phyloP scores from a whole-genome alignment of 1,140 invertebrate species.

The Caenorhabditis tropicalis region DNA sequence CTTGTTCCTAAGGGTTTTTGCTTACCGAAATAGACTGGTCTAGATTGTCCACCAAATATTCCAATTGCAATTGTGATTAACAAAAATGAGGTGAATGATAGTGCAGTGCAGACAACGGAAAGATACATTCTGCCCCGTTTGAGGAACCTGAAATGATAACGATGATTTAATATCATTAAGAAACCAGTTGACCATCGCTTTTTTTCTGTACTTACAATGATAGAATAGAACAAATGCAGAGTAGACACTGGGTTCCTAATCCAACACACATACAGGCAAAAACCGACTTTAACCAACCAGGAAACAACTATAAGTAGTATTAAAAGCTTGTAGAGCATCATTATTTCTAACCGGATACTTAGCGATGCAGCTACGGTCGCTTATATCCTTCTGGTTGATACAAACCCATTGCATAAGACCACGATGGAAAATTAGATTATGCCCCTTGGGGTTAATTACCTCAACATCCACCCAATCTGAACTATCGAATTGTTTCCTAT shows the following conservation, averaged over 20 bases:
- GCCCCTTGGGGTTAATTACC: background rate
- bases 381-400: conserved; percentile 18
- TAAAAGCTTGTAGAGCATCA: background rate
- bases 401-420: conserved; percentile 30
- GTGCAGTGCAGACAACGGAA: background rate
- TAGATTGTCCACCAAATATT: background rate
- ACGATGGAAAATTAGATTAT: background rate
- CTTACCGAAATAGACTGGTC: conserved; percentile 17
- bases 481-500: no score
- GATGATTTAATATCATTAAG: background rate
- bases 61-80: background rate
- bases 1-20: background rate
- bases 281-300: conserved; percentile 8
- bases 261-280: conserved; percentile 12
- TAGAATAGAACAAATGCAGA: background rate
- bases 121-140: background rate
- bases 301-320: background rate
- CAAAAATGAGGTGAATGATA: background rate
- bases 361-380: background rate
- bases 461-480: conserved; percentile 21
- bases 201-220: background rate
- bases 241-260: background rate
- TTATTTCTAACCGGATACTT: background rate
- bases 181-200: background rate
- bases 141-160: conserved; percentile 21